Evolutionary conservation across 1,140 invertebrate genomes (phyloP).

Genomic region (Pseudachorutes palmiensis): DNA sequence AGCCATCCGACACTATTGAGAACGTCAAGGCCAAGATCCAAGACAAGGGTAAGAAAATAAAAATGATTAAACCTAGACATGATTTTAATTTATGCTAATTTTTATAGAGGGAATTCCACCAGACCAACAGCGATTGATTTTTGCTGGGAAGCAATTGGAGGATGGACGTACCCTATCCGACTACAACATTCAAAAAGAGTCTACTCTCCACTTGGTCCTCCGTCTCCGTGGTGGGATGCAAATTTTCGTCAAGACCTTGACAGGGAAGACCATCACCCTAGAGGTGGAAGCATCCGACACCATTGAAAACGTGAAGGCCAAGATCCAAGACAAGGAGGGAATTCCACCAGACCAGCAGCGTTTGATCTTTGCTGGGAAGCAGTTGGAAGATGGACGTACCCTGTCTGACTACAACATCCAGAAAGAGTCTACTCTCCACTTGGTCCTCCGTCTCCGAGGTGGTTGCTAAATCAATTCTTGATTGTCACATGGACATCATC

Average conservation of each 20-base stretch:
- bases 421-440: constrained; percentile 46
- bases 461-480: constrained; percentile 32
- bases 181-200: constrained; percentile 55
- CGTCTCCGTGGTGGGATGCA: constrained; percentile 50
- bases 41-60: constrained; percentile 47
- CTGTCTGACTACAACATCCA: constrained; percentile 58
- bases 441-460: constrained; percentile 49
- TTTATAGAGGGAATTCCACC: constrained; percentile 59
- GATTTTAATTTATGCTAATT: not conserved
- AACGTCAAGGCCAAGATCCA: constrained; percentile 78
- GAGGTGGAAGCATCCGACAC: constrained; percentile 76
- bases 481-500: not conserved
- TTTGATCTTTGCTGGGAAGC: constrained; percentile 57
- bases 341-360: constrained; percentile 64
- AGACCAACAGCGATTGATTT: constrained; percentile 63
- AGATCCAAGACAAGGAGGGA: constrained; percentile 68
- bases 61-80: not conserved
- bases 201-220: constrained; percentile 47
- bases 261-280: constrained; percentile 70
- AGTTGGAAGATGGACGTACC: constrained; percentile 52
- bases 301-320: constrained; percentile 78
- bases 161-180: constrained; percentile 55
- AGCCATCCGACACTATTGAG: constrained; percentile 74
- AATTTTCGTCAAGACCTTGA: constrained; percentile 77
- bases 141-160: constrained; percentile 52